A percentile compares a stretch with the other conserved stretches of the same genome.
Conservation (phyloP, 2,888 invertebrate genomes). For the Oscheius sp. region DNA sequence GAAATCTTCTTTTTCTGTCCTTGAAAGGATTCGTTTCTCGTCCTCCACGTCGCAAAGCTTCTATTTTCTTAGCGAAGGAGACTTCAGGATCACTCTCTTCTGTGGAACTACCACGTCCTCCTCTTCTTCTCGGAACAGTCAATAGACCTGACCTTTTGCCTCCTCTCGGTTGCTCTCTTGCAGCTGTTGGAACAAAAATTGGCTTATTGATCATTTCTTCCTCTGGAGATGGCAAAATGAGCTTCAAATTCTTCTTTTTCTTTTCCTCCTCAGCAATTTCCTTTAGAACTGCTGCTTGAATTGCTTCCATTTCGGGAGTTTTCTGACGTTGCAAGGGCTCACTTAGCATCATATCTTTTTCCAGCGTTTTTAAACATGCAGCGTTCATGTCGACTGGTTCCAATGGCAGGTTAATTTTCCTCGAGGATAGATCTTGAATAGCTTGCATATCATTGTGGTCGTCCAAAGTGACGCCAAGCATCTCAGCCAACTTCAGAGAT, state of each 20-base stretch:
- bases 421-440: slow-evolving; percentile 49
- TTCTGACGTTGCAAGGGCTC: not conserved
- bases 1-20: slow-evolving; percentile 29
- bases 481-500: slow-evolving; percentile 46
- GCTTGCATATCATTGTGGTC: slow-evolving; percentile 42
- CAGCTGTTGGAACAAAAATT: slow-evolving; percentile 17
- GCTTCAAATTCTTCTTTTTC: slow-evolving; percentile 21
- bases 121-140: slow-evolving; percentile 6
- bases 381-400: not conserved
- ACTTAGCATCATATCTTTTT: slow-evolving; percentile 6
- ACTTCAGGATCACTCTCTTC: slow-evolving; percentile 53
- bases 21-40: slow-evolving; percentile 12
- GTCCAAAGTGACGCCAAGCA: slow-evolving; percentile 46
- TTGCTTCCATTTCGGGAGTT: not conserved
- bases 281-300: slow-evolving; percentile 1
- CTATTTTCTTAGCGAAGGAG: slow-evolving; percentile 41
- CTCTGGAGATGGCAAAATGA: not conserved
- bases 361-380: not conserved
- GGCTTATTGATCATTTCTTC: not conserved
- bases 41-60: slow-evolving; percentile 35
- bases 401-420: slow-evolving; percentile 51
- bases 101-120: slow-evolving; percentile 35
- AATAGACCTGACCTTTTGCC: not conserved
- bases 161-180: slow-evolving; percentile 1
- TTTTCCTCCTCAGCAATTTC: slow-evolving; percentile 5